Evolutionary conservation across 1,140 invertebrate genomes (phyloP).

Genomic region (Platyscapa corneri): DNA sequence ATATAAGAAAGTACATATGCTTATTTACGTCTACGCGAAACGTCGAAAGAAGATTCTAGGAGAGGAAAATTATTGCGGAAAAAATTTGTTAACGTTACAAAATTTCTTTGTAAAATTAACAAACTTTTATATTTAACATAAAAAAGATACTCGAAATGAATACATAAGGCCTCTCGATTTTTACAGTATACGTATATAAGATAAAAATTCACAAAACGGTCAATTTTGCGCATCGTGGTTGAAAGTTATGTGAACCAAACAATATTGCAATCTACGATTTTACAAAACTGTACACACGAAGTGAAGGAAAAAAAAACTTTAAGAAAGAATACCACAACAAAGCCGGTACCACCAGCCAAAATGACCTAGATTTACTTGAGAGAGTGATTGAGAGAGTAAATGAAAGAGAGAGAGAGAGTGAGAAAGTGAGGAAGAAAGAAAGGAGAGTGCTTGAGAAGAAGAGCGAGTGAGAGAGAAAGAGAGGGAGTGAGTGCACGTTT

Average conservation of each 20-base stretch:
- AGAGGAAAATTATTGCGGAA: not conserved
- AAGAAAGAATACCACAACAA: slow-evolving; percentile 39
- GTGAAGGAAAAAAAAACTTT: slow-evolving; percentile 32
- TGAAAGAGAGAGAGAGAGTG: slow-evolving; percentile 7
- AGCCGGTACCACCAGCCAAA: slow-evolving; percentile 59
- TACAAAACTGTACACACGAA: slow-evolving; percentile 30
- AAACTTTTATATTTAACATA: slow-evolving; percentile 10
- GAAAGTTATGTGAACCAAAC: slow-evolving; percentile 27
- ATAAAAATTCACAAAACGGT: slow-evolving; percentile 30
- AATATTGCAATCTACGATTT: slow-evolving; percentile 46
- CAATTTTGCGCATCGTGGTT: slow-evolving; percentile 33
- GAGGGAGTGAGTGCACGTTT: slow-evolving; percentile 32
- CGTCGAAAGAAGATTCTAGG: not conserved
- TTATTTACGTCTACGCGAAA: slow-evolving; percentile 19
- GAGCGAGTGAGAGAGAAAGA: slow-evolving; percentile 44
- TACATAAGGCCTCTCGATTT: slow-evolving; percentile 31
- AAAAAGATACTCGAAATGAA: slow-evolving; percentile 4
- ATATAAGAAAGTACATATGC: slow-evolving; percentile 37
- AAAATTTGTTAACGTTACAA: slow-evolving; percentile 41
- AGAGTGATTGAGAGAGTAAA: slow-evolving; percentile 38
- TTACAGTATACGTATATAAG: slow-evolving; percentile 32
- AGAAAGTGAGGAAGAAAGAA: not conserved
- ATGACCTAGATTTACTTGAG: slow-evolving; percentile 66
- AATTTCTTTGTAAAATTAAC: slow-evolving; percentile 39
- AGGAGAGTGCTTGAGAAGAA: not conserved